Evolutionary conservation across 2,888 invertebrate genomes (phyloP).

Genomic region (Alsophila aescularia): DNA sequence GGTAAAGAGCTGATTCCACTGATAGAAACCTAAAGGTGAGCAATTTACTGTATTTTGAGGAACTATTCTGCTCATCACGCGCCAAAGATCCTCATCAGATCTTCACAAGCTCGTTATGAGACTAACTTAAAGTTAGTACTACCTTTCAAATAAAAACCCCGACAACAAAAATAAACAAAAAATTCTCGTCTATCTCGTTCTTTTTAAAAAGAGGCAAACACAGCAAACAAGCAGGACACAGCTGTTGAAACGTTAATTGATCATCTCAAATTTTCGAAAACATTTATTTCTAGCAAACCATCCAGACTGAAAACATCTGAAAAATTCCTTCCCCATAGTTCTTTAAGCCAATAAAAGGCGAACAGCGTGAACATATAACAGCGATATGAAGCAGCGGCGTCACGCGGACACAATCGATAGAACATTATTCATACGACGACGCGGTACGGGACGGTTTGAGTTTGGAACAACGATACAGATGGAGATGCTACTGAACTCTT

Average conservation of each 20-base stretch:
- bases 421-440: slow-evolving; percentile 38
- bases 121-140: too few relatives aligned
- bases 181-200: too few relatives aligned
- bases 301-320: not conserved
- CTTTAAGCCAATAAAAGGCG: slow-evolving; percentile 24
- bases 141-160: too few relatives aligned
- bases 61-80: too few relatives aligned
- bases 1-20: too few relatives aligned
- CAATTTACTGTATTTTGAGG: too few relatives aligned
- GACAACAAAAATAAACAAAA: too few relatives aligned
- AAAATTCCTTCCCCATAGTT: not conserved
- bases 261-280: not conserved
- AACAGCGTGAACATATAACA: slow-evolving; percentile 27
- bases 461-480: not conserved
- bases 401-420: slow-evolving; percentile 37
- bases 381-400: slow-evolving; percentile 27
- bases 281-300: not conserved
- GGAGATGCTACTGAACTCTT: not conserved
- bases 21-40: too few relatives aligned
- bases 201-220: too few relatives aligned
- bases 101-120: too few relatives aligned
- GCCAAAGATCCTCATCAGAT: too few relatives aligned
- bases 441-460: slow-evolving; percentile 18
- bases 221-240: not conserved
- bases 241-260: not conserved